These are phyloP conservation scores for Macrochelys suwanniensis DNA, from an alignment of 2,797 vertebrate genomes.

Conservation along the genomic window DNA sequence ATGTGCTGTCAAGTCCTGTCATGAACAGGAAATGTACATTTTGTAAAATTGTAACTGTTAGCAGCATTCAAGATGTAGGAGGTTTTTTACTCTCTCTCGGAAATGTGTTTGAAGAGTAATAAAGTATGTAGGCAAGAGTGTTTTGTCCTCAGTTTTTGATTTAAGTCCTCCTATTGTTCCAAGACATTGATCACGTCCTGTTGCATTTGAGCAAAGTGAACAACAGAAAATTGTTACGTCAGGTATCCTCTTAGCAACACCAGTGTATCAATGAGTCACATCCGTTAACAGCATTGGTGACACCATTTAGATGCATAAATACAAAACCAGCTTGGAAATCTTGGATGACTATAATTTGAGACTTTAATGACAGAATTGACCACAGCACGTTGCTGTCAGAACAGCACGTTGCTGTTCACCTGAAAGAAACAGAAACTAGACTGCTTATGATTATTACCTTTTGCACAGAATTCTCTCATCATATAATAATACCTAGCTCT, in stretches of 20 bases:
- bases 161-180: slow-evolving; percentile 25
- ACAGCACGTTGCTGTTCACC: too few species aligned
- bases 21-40: slow-evolving; percentile 28
- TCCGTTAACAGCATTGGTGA: slow-evolving; percentile 48
- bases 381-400: neutral
- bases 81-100: neutral
- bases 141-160: slow-evolving; percentile 14
- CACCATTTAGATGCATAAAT: neutral
- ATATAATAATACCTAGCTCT: neutral
- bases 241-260: slow-evolving; percentile 65
- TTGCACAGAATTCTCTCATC: rapidly evolving
- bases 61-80: neutral
- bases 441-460: neutral
- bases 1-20: slow-evolving; percentile 51
- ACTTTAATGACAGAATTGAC: slow-evolving; percentile 52
- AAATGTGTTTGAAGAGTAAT: slow-evolving; percentile 4
- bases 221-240: slow-evolving; percentile 57
- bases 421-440: neutral
- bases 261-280: slow-evolving; percentile 53
- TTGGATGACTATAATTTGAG: slow-evolving; percentile 27
- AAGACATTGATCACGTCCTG: slow-evolving; percentile 39
- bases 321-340: slow-evolving; percentile 42
- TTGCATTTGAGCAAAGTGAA: slow-evolving; percentile 60
- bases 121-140: slow-evolving; percentile 50
- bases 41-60: slow-evolving; percentile 17